phyloP scores from a whole-genome alignment of 2,888 invertebrate genomes.

The Dryadula phaetusa region DNA sequence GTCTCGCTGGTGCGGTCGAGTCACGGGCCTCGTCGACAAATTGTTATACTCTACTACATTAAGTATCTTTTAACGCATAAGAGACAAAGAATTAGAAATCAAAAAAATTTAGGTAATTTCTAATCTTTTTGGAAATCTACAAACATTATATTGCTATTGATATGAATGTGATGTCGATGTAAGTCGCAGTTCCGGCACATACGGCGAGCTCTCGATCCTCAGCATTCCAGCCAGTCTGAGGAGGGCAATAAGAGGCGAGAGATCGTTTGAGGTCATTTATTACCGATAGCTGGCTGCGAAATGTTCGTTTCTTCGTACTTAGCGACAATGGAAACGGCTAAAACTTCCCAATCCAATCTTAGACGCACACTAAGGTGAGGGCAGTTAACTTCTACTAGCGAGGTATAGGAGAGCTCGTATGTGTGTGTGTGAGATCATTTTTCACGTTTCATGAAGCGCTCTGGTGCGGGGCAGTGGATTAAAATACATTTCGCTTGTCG shows the following conservation, averaged over 20 bases:
- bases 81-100: neutral
- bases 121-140: neutral
- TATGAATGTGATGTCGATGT: conserved; percentile 25
- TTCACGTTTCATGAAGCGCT: conserved; percentile 83
- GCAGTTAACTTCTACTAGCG: conserved; percentile 42
- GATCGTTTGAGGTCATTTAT: conserved; percentile 43
- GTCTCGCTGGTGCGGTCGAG: conserved; percentile 5
- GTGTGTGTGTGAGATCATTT: conserved; percentile 73
- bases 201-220: conserved; percentile 27
- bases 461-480: conserved; percentile 78
- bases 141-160: neutral
- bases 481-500: conserved; percentile 82
- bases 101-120: too few relatives aligned
- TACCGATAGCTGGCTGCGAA: conserved; percentile 43
- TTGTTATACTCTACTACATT: neutral
- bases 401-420: conserved; percentile 37
- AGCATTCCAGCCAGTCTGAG: conserved; percentile 36
- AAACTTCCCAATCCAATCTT: conserved; percentile 47
- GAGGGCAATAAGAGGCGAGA: conserved; percentile 38
- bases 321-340: conserved; percentile 48
- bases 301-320: conserved; percentile 43
- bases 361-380: conserved; percentile 40
- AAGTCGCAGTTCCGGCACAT: conserved; percentile 19
- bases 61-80: neutral
- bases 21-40: neutral